A percentile compares a stretch with the other conserved stretches of the same genome.
Evolutionary conservation across 2,113 vertebrate species (phyloP).

Genomic region (Trinectes maculatus): DNA sequence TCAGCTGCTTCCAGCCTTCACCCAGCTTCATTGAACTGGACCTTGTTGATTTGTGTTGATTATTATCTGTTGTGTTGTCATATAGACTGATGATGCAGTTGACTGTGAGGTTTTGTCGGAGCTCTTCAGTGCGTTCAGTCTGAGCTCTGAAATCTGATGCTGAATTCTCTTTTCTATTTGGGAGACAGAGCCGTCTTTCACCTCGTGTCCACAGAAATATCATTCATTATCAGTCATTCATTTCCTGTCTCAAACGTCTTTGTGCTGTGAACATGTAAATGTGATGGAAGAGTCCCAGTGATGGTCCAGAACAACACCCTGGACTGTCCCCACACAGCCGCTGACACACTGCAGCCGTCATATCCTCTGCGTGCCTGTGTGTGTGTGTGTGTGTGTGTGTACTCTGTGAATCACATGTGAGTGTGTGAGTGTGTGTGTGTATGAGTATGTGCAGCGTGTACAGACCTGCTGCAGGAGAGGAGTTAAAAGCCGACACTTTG

Average conservation of each 20-base stretch:
- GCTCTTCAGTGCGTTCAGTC: background rate
- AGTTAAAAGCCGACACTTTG: slow-evolving; percentile 14
- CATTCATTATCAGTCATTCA: no score
- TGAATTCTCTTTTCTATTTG: background rate
- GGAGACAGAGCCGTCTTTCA: slow-evolving; percentile 6
- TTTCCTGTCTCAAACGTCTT: slow-evolving; percentile 16
- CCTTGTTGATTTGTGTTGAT: no score
- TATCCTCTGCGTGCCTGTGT: slow-evolving; percentile 39
- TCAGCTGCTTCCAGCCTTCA: no score
- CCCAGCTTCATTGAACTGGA: no score
- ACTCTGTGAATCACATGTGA: slow-evolving; percentile 51
- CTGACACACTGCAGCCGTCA: slow-evolving; percentile 15
- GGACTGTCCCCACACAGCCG: background rate
- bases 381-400: slow-evolving; percentile 12
- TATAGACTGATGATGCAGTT: no score
- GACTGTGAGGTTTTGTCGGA: background rate
- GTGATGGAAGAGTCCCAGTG: slow-evolving; percentile 16
- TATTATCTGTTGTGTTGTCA: no score
- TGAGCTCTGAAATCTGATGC: background rate
- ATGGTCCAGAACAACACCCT: slow-evolving; percentile 33
- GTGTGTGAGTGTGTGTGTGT: slow-evolving; percentile 34
- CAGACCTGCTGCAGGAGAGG: slow-evolving; percentile 48
- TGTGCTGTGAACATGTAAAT: slow-evolving; percentile 38
- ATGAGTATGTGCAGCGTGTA: slow-evolving; percentile 36
- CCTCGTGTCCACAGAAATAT: background rate